phyloP scores from a whole-genome alignment of 2,113 vertebrate genomes.

The Eidolon helvum region DNA sequence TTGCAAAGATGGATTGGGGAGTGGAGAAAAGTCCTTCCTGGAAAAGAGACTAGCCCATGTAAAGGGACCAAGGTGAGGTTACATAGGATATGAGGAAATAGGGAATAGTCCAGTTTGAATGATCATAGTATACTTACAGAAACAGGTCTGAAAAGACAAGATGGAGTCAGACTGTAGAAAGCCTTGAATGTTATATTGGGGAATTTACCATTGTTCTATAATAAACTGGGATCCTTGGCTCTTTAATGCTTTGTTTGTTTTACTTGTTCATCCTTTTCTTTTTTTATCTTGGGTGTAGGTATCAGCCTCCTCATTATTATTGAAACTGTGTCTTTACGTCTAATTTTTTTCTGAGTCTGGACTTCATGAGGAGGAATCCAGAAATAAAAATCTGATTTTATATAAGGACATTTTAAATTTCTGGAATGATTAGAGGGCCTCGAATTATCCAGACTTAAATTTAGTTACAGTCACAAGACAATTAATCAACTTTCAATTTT shows the following conservation, averaged over 20 bases:
- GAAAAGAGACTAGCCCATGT: background rate
- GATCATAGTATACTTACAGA: background rate
- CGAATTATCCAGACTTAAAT: background rate
- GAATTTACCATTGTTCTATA: background rate
- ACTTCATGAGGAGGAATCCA: background rate
- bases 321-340: background rate
- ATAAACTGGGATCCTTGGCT: background rate
- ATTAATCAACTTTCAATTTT: constrained; percentile 39
- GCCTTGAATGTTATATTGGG: background rate
- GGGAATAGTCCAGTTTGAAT: background rate
- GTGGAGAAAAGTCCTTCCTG: background rate
- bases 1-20: background rate
- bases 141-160: background rate
- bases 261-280: background rate
- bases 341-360: background rate
- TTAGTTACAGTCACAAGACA: background rate
- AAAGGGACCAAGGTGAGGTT: background rate
- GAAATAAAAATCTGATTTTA: background rate
- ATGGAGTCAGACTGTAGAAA: background rate
- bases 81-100: background rate
- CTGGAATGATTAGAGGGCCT: background rate
- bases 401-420: background rate
- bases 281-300: background rate
- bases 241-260: background rate
- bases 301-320: background rate